Evolutionary conservation across 2,113 vertebrate genomes (phyloP).

Genomic region (Sula dactylatra): DNA sequence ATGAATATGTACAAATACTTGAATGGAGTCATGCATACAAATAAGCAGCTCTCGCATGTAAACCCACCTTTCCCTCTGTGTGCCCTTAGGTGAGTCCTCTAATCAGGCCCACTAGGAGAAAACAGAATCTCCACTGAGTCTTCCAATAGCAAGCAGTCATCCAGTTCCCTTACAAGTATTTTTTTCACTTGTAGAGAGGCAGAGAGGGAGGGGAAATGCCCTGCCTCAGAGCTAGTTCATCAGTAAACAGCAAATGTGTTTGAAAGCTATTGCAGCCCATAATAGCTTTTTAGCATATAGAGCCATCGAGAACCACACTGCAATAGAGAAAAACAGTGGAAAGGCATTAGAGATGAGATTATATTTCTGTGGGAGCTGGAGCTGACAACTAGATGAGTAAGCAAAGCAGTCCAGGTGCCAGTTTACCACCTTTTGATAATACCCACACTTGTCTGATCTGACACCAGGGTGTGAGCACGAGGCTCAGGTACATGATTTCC

Average conservation of each 20-base stretch:
- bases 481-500: neutral
- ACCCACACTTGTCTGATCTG: neutral
- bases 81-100: accelerated
- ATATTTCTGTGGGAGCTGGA: neutral
- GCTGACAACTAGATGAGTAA: neutral
- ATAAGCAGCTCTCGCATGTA: neutral
- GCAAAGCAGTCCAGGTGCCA: neutral
- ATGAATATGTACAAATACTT: neutral
- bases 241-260: neutral
- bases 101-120: neutral
- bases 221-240: neutral
- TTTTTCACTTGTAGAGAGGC: neutral
- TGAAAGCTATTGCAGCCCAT: neutral
- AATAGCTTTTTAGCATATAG: neutral
- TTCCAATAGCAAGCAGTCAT: neutral
- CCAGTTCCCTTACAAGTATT: neutral
- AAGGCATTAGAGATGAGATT: neutral
- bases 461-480: accelerated
- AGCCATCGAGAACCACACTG: neutral
- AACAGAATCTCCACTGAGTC: neutral
- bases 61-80: neutral
- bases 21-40: neutral
- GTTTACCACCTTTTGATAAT: neutral
- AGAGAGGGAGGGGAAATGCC: neutral
- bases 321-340: neutral